phyloP scores from a whole-genome alignment of 2,888 invertebrate genomes.

The Invenusta paracnida region DNA sequence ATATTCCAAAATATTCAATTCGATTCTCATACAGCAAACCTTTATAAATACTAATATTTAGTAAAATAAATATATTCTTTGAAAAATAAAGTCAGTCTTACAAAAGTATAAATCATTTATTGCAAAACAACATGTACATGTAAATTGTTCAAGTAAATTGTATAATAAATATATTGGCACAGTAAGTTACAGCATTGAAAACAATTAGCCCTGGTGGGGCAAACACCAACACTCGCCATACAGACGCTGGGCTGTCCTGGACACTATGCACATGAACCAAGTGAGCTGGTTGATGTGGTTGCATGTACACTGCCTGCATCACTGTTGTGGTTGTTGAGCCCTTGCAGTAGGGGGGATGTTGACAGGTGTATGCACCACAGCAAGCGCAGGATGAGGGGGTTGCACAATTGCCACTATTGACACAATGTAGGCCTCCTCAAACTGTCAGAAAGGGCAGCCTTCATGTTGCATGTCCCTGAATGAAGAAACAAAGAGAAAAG shows the following conservation, averaged over 20 bases:
- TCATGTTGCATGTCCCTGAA: not conserved
- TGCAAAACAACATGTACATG: not conserved
- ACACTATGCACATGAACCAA: not conserved
- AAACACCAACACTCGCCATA: not conserved
- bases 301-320: not conserved
- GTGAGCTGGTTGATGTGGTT: not conserved
- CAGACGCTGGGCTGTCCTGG: not conserved
- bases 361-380: not conserved
- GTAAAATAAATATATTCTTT: not conserved
- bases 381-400: not conserved
- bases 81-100: not conserved
- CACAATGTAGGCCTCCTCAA: not conserved
- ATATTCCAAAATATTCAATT: not conserved
- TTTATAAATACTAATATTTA: not conserved
- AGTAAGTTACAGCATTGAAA: not conserved
- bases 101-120: not conserved
- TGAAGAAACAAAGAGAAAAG: not conserved
- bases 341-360: not conserved
- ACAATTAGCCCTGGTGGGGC: not conserved
- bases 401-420: not conserved
- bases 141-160: not conserved
- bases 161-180: not conserved
- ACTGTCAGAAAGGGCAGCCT: not conserved
- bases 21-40: not conserved
- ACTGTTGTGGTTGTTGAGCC: not conserved